A percentile compares a stretch with the other conserved stretches of the same genome.
phyloP scores from a whole-genome alignment of 2,113 vertebrate genomes.

The Leptobrachium leishanense region DNA sequence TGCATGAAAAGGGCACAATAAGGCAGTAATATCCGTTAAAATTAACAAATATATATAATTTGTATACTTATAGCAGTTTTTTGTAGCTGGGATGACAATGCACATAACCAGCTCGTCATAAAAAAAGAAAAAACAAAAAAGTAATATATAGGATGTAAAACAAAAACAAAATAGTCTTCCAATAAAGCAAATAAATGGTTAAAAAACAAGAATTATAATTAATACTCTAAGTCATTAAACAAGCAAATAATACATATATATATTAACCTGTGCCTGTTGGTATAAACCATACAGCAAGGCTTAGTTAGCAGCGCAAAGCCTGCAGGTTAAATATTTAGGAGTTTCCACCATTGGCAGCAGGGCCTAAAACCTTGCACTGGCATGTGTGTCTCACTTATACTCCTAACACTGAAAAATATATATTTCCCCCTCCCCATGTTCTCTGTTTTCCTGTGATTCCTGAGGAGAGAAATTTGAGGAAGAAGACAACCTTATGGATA shows the following conservation, averaged over 20 bases:
- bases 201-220: conserved; percentile 5
- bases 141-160: not conserved
- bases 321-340: not conserved
- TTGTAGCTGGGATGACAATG: not conserved
- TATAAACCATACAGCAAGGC: conserved; percentile 9
- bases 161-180: not conserved
- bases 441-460: conserved; percentile 3
- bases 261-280: not conserved
- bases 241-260: conserved; percentile 16
- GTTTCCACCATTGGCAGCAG: not conserved
- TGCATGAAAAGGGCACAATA: conserved; percentile 3
- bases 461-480: conserved; percentile 4
- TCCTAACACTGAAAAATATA: conserved; percentile 17
- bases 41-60: conserved; percentile 20
- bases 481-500: not conserved
- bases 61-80: conserved; percentile 17
- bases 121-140: conserved; percentile 18
- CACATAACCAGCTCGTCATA: conserved; percentile 22
- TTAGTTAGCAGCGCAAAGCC: not conserved
- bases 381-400: not conserved
- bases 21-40: conserved; percentile 27
- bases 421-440: not conserved
- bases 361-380: not conserved
- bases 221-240: conserved; percentile 3
- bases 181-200: conserved; percentile 25